Evolutionary conservation across 1,140 invertebrate species (phyloP).

Genomic region (Lamellibrachia luymesi): DNA sequence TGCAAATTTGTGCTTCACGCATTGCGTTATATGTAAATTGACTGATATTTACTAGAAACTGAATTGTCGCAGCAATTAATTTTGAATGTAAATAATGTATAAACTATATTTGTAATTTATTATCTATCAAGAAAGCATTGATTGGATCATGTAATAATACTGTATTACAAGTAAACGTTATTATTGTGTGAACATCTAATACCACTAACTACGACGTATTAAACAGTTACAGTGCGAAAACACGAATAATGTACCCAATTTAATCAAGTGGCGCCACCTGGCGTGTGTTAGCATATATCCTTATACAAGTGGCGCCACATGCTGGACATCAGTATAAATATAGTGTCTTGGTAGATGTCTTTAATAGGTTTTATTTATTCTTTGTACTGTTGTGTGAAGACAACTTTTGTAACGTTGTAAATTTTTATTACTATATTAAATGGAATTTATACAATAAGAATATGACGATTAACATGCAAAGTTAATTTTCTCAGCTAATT

Average conservation of each 20-base stretch:
- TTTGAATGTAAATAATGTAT: constrained; percentile 2
- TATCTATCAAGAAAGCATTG: background rate
- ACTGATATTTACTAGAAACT: background rate
- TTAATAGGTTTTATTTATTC: background rate
- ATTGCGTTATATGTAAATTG: background rate
- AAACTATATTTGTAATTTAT: background rate
- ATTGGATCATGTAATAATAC: background rate
- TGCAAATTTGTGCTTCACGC: background rate
- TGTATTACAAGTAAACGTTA: background rate
- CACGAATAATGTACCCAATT: background rate
- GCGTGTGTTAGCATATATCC: background rate
- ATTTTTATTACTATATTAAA: background rate
- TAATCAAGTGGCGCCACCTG: background rate
- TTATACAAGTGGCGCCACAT: background rate
- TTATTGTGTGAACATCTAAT: background rate
- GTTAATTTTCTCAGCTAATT: background rate
- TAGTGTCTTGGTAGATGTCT: background rate
- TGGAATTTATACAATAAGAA: background rate
- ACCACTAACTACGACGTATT: background rate
- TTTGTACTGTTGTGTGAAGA: background rate
- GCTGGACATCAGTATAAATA: background rate
- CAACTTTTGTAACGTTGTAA: background rate
- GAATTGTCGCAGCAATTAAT: background rate
- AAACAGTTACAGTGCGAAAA: background rate
- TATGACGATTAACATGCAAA: background rate